These are phyloP conservation scores for Mormoops blainvillei DNA, from an alignment of 2,113 vertebrate species.

Conservation along the genomic window DNA sequence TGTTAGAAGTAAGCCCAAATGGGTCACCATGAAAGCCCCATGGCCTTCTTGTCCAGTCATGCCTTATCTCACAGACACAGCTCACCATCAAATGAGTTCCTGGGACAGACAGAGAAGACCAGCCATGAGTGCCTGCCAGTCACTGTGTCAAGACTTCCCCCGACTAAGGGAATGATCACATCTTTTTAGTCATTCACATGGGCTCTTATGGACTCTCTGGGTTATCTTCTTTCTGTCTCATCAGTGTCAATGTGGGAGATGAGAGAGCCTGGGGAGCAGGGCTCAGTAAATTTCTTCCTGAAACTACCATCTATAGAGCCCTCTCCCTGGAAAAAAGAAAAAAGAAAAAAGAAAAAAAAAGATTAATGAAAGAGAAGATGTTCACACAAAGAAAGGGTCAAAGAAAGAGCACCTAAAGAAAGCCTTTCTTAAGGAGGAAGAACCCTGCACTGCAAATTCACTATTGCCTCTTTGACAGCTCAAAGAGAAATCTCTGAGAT, in stretches of 20 bases:
- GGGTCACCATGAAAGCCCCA: neutral
- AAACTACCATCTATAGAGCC: neutral
- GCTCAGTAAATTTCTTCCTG: neutral
- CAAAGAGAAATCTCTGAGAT: neutral
- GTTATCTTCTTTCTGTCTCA: neutral
- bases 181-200: neutral
- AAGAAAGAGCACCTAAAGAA: neutral
- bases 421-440: neutral
- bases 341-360: neutral
- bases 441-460: neutral
- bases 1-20: conserved; percentile 25
- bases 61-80: neutral
- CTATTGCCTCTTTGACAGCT: neutral
- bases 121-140: neutral
- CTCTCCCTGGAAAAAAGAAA: neutral
- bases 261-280: neutral
- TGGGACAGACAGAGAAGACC: neutral
- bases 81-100: neutral
- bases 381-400: neutral
- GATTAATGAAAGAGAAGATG: neutral
- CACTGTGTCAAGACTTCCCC: neutral
- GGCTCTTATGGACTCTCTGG: neutral
- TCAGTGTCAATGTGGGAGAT: neutral
- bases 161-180: neutral
- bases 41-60: neutral